Evolutionary conservation across 2,113 vertebrate genomes (phyloP).

Genomic region (Mastomys coucha): DNA sequence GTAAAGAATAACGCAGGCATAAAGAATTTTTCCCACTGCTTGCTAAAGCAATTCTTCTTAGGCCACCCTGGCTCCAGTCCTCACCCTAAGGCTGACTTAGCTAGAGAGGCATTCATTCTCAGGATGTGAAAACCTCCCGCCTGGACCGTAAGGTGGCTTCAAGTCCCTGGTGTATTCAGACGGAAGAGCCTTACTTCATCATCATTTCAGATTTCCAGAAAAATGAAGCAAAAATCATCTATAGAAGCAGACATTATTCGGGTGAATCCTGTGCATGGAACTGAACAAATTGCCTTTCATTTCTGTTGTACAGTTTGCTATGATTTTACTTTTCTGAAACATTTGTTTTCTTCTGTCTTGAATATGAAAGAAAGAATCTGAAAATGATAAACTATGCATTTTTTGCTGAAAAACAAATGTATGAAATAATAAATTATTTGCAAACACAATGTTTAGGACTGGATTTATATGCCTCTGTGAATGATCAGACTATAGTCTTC

Average conservation of each 20-base stretch:
- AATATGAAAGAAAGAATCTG: conserved; percentile 83
- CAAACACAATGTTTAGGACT: conserved; percentile 81
- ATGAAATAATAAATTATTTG: conserved; percentile 87
- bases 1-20: conserved; percentile 11
- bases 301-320: conserved; percentile 75
- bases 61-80: not conserved
- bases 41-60: conserved; percentile 62
- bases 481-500: not conserved
- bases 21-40: conserved; percentile 52
- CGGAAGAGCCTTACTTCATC: conserved; percentile 61
- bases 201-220: conserved; percentile 76
- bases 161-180: not conserved
- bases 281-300: conserved; percentile 75
- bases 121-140: not conserved
- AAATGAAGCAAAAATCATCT: conserved; percentile 65
- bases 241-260: conserved; percentile 66
- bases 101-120: conserved; percentile 67
- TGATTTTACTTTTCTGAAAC: conserved; percentile 79
- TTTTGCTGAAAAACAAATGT: conserved; percentile 82
- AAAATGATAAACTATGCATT: conserved; percentile 87
- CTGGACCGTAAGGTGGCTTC: not conserved
- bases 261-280: conserved; percentile 83
- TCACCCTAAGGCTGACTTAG: conserved; percentile 56
- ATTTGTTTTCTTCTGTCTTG: conserved; percentile 82
- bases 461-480: conserved; percentile 60